Conservation (phyloP, 2,888 invertebrate genomes). For the Antheraea yamamai region DNA sequence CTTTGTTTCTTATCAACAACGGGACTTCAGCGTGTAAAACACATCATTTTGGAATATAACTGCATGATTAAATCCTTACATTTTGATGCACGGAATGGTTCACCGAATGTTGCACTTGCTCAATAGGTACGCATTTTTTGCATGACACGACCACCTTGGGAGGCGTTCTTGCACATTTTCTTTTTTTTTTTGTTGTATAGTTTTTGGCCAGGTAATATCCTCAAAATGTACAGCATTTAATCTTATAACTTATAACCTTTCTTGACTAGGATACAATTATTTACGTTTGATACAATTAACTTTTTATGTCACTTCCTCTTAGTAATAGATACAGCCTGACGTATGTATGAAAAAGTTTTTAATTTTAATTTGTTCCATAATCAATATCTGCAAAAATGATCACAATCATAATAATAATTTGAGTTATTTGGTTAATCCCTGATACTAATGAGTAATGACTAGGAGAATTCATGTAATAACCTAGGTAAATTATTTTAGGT, state of each 20-base stretch:
- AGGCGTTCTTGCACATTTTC: constrained; percentile 49
- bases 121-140: constrained; percentile 68
- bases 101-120: constrained; percentile 35
- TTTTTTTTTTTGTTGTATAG: not conserved
- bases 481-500: not conserved
- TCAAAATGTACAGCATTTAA: not conserved
- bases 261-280: not conserved
- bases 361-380: not conserved
- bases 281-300: constrained; percentile 4
- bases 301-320: constrained; percentile 14
- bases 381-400: not conserved
- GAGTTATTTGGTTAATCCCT: not conserved
- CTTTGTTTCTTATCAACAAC: constrained; percentile 54
- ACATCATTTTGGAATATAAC: constrained; percentile 35
- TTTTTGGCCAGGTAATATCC: not conserved
- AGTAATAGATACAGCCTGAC: constrained; percentile 2
- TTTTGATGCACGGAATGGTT: constrained; percentile 34
- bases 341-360: not conserved
- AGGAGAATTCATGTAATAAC: not conserved
- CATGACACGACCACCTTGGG: constrained; percentile 69
- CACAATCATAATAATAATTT: not conserved
- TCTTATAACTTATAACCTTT: not conserved
- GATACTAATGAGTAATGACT: not conserved
- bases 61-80: constrained; percentile 36
- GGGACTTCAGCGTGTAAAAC: constrained; percentile 33